phyloP scores from a whole-genome alignment of 2,113 vertebrate genomes.

The Perca schrenkii region DNA sequence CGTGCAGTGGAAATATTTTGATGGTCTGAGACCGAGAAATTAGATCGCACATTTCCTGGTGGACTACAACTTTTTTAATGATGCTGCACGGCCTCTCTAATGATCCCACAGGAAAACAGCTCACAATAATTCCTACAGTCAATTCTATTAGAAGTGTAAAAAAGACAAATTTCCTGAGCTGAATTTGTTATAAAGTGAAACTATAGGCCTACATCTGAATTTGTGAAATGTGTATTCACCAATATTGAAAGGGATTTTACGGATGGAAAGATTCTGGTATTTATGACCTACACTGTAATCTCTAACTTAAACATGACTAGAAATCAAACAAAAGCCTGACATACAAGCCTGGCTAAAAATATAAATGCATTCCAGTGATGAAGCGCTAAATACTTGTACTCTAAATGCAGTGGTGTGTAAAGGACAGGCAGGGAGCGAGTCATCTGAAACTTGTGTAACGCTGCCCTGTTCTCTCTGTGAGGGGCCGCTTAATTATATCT shows the following conservation, averaged over 20 bases:
- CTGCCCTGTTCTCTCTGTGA: conserved; percentile 37
- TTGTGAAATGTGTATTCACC: neutral
- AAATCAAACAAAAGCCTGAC: conserved; percentile 62
- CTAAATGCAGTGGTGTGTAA: conserved; percentile 65
- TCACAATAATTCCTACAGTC: neutral
- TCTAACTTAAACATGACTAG: conserved; percentile 51
- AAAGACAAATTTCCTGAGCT: neutral
- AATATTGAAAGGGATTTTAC: neutral
- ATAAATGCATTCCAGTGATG: conserved; percentile 51
- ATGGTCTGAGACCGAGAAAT: neutral
- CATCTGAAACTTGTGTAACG: conserved; percentile 62
- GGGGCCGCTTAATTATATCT: conserved; percentile 63
- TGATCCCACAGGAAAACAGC: neutral
- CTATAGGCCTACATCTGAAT: neutral
- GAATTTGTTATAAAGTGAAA: neutral
- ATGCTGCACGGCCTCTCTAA: neutral
- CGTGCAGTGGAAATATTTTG: neutral
- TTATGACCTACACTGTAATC: conserved; percentile 34
- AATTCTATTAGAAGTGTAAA: neutral
- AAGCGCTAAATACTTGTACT: conserved; percentile 59
- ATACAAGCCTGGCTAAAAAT: conserved; percentile 59
- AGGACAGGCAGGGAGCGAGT: conserved; percentile 47
- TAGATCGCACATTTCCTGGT: neutral
- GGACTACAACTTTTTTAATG: neutral
- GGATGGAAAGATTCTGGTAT: conserved; percentile 19